Conservation (phyloP, 2,888 invertebrate genomes). For the Carcina quercana region DNA sequence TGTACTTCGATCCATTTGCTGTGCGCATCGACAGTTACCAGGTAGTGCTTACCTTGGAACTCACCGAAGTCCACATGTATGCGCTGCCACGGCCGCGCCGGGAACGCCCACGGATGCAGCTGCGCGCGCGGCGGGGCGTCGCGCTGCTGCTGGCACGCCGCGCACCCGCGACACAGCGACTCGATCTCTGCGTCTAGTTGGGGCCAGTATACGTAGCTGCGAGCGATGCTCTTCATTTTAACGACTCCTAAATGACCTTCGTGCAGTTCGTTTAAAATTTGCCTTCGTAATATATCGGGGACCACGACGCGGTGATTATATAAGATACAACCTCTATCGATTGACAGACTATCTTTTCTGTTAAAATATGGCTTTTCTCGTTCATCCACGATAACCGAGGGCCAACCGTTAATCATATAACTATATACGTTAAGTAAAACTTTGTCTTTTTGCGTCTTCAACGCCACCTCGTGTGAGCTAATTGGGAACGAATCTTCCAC, state of each 20-base stretch:
- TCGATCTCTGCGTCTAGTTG: background rate
- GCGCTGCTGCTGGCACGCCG: background rate
- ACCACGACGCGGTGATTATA: background rate
- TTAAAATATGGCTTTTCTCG: background rate
- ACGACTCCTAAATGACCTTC: conserved; percentile 6
- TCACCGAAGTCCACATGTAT: conserved; percentile 1
- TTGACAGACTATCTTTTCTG: background rate
- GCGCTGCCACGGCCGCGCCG: background rate
- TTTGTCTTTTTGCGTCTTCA: background rate
- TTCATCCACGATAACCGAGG: background rate
- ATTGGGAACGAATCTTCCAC: no score
- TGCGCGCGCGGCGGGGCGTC: conserved; percentile 2
- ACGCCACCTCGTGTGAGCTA: no score
- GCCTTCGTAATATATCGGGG: background rate
- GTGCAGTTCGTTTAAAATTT: conserved; percentile 7
- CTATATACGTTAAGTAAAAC: background rate
- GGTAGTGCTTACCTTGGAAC: conserved; percentile 2
- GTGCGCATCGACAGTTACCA: conserved; percentile 5
- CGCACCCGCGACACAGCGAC: background rate
- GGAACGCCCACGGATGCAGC: conserved; percentile 4
- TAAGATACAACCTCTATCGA: background rate
- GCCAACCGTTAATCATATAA: background rate
- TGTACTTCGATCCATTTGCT: background rate
- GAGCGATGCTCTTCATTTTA: conserved; percentile 6
- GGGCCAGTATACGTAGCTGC: conserved; percentile 8